These are phyloP conservation scores for Choloepus didactylus DNA, from an alignment of 2,797 vertebrate species.

Conservation along the genomic window DNA sequence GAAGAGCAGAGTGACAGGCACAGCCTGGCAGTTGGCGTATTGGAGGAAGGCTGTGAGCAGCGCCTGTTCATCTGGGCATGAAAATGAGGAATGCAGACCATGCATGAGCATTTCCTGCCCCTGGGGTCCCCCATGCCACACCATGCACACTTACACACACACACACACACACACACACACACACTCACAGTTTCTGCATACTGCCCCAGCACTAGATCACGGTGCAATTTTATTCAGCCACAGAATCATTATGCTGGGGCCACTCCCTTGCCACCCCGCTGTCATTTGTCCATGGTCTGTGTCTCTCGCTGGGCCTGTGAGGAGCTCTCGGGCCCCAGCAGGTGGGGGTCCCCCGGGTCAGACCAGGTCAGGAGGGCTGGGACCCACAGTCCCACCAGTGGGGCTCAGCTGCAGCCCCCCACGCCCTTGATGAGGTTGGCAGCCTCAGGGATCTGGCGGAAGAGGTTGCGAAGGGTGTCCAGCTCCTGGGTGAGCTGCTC, in stretches of 20 bases:
- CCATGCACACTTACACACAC: not conserved
- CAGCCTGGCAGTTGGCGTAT: not conserved
- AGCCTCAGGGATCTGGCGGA: constrained; percentile 93
- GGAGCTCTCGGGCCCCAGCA: not conserved
- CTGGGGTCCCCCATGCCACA: too few species aligned
- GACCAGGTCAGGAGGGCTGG: not conserved
- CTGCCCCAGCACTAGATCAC: constrained; percentile 24
- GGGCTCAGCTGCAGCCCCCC: constrained; percentile 84
- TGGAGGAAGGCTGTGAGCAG: not conserved
- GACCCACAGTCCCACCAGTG: constrained; percentile 8
- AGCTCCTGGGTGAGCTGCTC: constrained; percentile 94
- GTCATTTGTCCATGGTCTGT: not conserved
- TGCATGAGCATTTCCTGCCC: not conserved
- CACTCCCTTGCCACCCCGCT: not conserved
- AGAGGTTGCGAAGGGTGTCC: constrained; percentile 94
- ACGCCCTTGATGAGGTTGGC: constrained; percentile 86
- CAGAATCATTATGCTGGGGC: constrained; percentile 22
- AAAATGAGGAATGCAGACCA: not conserved
- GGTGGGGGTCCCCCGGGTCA: not conserved
- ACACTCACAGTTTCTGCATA: not conserved
- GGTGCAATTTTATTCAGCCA: constrained; percentile 78
- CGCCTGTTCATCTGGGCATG: not conserved
- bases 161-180: not conserved
- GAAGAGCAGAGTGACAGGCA: not conserved
- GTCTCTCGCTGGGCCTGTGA: not conserved